A percentile compares a stretch with the other conserved stretches of the same genome.
These are phyloP conservation scores for Cephus spinipes DNA, from an alignment of 2,888 invertebrate species.

Conservation along the genomic window DNA sequence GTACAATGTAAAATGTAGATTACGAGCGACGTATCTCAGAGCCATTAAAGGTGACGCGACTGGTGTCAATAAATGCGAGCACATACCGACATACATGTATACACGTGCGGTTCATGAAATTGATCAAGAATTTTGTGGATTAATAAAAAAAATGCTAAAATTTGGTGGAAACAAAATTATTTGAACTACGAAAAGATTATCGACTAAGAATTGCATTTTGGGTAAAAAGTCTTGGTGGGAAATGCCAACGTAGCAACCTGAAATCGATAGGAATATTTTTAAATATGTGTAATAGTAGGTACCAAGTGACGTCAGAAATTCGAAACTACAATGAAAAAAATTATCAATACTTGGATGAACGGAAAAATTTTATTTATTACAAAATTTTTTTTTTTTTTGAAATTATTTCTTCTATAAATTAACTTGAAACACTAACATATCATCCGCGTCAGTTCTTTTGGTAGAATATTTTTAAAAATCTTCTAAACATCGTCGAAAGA, in stretches of 20 bases:
- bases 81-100: neutral
- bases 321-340: too few relatives aligned
- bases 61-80: neutral
- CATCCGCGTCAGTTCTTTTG: too few relatives aligned
- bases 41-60: neutral
- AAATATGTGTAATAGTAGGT: too few relatives aligned
- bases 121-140: neutral
- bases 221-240: neutral
- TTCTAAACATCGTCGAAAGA: too few relatives aligned
- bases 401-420: too few relatives aligned
- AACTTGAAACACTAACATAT: too few relatives aligned
- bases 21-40: neutral
- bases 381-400: too few relatives aligned
- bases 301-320: too few relatives aligned
- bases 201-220: neutral
- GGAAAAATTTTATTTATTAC: too few relatives aligned
- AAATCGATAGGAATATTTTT: neutral
- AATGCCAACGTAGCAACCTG: neutral
- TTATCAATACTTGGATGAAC: too few relatives aligned
- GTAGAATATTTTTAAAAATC: too few relatives aligned
- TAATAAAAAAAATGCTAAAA: neutral
- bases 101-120: neutral
- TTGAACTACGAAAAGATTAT: neutral
- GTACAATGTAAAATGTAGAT: neutral
- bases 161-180: neutral